phyloP scores from a whole-genome alignment of 1,140 invertebrate species.

The Drosophila nebulosa region DNA sequence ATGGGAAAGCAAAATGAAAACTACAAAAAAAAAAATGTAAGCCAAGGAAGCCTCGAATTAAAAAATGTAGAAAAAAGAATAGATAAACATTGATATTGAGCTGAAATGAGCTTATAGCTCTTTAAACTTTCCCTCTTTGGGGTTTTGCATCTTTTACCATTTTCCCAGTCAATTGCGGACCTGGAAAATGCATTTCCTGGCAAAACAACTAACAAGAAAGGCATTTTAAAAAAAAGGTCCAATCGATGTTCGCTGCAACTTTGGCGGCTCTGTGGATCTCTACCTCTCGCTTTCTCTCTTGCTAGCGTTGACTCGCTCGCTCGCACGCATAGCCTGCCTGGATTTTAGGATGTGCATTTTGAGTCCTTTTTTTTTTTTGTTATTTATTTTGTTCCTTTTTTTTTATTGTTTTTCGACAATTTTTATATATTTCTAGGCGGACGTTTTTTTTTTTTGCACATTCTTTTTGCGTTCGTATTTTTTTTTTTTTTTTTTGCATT shows the following conservation, averaged over 20 bases:
- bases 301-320: constrained; percentile 37
- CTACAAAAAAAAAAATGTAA: too few relatives aligned
- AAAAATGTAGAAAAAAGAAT: too few relatives aligned
- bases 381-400: constrained; percentile 29
- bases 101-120: too few relatives aligned
- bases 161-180: constrained; percentile 39
- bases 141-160: neutral
- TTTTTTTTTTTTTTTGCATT: constrained; percentile 1
- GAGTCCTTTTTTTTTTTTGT: constrained; percentile 38
- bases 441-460: neutral
- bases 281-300: constrained; percentile 24
- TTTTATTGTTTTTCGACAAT: constrained; percentile 50
- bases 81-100: too few relatives aligned
- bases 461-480: constrained; percentile 7
- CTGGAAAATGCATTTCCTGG: constrained; percentile 68
- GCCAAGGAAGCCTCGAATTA: too few relatives aligned
- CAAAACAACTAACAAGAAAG: constrained; percentile 66
- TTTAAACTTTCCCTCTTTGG: too few relatives aligned
- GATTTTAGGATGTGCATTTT: constrained; percentile 58
- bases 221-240: constrained; percentile 6
- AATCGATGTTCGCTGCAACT: constrained; percentile 17
- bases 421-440: constrained; percentile 68
- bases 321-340: constrained; percentile 38
- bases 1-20: too few relatives aligned
- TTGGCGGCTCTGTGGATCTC: constrained; percentile 6